These are phyloP conservation scores for Leptarthrus brevirostris DNA, from an alignment of 2,888 invertebrate genomes.

Conservation along the genomic window DNA sequence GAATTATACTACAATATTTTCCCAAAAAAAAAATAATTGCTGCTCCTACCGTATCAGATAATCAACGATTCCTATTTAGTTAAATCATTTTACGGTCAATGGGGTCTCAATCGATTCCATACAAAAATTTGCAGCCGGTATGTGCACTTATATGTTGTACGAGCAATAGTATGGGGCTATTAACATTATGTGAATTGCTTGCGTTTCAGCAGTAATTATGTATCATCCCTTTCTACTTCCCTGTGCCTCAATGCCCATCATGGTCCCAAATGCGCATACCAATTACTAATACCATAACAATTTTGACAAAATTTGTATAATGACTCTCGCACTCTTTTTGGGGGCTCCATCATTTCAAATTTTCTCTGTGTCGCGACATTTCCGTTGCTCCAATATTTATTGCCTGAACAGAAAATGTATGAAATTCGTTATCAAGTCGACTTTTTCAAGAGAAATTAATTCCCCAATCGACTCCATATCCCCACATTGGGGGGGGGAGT, in stretches of 20 bases:
- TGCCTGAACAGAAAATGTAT: background rate
- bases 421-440: no score
- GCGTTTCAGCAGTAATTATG: slow-evolving; percentile 32
- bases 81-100: background rate
- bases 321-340: slow-evolving; percentile 27
- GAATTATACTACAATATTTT: no score
- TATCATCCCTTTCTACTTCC: slow-evolving; percentile 20
- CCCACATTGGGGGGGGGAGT: no score
- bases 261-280: slow-evolving; percentile 10
- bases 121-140: background rate
- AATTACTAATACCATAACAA: background rate
- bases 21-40: no score
- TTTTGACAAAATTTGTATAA: slow-evolving; percentile 13
- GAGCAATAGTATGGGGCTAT: background rate
- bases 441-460: no score
- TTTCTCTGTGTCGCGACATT: background rate
- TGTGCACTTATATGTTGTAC: background rate
- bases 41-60: no score
- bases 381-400: background rate
- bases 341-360: background rate
- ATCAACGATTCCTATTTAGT: background rate
- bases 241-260: background rate
- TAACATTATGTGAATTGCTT: slow-evolving; percentile 11
- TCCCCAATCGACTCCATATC: no score
- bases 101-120: background rate